Evolutionary conservation across 1,140 invertebrate genomes (phyloP), one percentile per base, ranked within the genome.

Genomic region (Bombus fervidus): DNA sequence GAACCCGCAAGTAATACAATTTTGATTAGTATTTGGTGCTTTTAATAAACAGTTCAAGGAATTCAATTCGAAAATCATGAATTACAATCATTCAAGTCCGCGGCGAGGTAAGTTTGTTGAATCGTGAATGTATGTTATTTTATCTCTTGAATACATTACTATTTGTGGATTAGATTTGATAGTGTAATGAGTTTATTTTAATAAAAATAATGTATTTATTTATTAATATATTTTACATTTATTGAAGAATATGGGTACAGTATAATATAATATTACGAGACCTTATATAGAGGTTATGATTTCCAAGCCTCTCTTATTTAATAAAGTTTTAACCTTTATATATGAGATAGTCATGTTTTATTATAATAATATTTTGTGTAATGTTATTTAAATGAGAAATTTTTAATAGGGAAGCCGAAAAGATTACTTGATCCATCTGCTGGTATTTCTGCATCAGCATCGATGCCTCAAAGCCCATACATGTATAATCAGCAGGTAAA

Each of bases 401-500:
- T 64, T 81, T 83, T 83, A 87, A 81, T 62, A 95, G 95, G 94
- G 13, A 94, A 93, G 84, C 93, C 94, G 10, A 95, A 94, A 77
- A 95, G 94, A 89, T 87, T 94, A 75, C 80, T 95, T 3, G 95
- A 95, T 90, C 94, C 95, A 13, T 93, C 93, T 31, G 91, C 91
- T 83, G 93, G 92, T 78, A 87, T 94, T 31, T 74, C 92, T 18
- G 15, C 89, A 57, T 88, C 92, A 22, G 28, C 86, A 85, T 13
- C 82, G 22, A 79, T 76, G 25, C 89, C 87, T 71, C 92, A 91
- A 34, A 93, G 43, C 87, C 90, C 93, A 31, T 95, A 94, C 53
- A 89, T 93, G 89, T 94, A 94, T 86, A 95, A 94, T 84, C 93
- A 93, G 89, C 94, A 95, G 93, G 94, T 95, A 93, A 73, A 87